These are phyloP conservation scores for Hybos culiciformis DNA, from an alignment of 2,888 invertebrate species.

Conservation along the genomic window DNA sequence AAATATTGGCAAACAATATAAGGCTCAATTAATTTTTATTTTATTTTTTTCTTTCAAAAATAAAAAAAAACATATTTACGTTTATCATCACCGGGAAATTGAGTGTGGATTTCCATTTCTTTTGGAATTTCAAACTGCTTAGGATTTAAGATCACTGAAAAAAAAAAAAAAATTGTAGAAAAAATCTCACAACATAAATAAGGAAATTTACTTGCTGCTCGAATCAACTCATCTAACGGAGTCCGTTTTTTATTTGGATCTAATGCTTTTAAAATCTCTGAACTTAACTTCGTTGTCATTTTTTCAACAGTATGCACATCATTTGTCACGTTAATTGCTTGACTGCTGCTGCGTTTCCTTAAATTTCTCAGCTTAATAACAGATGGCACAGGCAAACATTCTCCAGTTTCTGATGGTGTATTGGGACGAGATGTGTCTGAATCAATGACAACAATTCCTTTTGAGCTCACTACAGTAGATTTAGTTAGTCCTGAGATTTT, in stretches of 20 bases:
- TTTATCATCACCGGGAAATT: constrained; percentile 74
- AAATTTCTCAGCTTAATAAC: constrained; percentile 35
- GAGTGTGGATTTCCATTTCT: constrained; percentile 60
- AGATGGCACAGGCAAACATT: constrained; percentile 17
- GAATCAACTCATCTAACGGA: constrained; percentile 64
- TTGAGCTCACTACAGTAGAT: constrained; percentile 19
- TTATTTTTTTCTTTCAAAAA: constrained; percentile 4
- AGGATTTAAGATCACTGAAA: constrained; percentile 80
- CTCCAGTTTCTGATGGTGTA: constrained; percentile 17
- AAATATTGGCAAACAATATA: background rate
- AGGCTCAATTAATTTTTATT: background rate
- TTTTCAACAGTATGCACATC: constrained; percentile 26
- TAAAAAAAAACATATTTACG: constrained; percentile 34
- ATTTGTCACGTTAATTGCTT: constrained; percentile 25
- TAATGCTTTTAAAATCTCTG: constrained; percentile 27
- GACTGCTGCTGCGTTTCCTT: constrained; percentile 31
- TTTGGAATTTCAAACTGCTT: constrained; percentile 77
- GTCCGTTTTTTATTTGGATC: constrained; percentile 37
- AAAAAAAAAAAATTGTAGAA: no score
- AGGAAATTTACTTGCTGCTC: constrained; percentile 70
- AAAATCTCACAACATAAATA: no score
- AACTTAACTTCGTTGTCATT: constrained; percentile 24
- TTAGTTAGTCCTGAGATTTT: constrained; percentile 31
- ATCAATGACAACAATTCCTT: constrained; percentile 2
- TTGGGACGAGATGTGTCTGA: constrained; percentile 10